These are phyloP conservation scores for Formica selysi DNA, from an alignment of 1,140 invertebrate genomes.

Conservation along the genomic window DNA sequence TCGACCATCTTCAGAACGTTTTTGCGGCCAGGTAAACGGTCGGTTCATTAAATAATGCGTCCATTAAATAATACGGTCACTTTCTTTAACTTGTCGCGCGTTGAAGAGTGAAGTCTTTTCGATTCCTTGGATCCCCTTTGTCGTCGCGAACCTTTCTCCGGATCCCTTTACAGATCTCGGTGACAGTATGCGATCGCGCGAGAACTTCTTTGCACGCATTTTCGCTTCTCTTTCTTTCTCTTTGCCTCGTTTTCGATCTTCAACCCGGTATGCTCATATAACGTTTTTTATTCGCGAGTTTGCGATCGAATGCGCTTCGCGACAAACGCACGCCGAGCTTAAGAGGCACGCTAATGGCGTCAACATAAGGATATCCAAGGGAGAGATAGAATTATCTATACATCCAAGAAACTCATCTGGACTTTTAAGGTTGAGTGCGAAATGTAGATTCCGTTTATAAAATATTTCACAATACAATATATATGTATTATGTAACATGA, in stretches of 20 bases:
- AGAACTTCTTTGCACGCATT: constrained; percentile 64
- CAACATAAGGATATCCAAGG: constrained; percentile 70
- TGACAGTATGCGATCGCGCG: constrained; percentile 62
- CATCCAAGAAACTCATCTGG: constrained; percentile 48
- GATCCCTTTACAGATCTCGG: neutral
- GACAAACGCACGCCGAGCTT: constrained; percentile 65
- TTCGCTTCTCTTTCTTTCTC: constrained; percentile 56
- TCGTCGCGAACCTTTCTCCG: constrained; percentile 4
- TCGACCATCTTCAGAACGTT: constrained; percentile 24
- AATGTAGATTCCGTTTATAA: neutral
- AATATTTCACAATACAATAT: neutral
- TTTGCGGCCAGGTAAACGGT: constrained; percentile 74
- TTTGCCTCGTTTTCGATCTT: constrained; percentile 23
- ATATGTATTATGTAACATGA: no score
- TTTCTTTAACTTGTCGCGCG: constrained; percentile 81
- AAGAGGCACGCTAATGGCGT: constrained; percentile 79
- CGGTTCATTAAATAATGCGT: constrained; percentile 67
- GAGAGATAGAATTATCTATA: constrained; percentile 68
- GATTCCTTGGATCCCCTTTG: neutral
- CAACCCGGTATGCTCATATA: constrained; percentile 27
- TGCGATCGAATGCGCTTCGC: constrained; percentile 63
- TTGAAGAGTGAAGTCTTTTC: constrained; percentile 60
- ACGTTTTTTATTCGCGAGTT: constrained; percentile 75
- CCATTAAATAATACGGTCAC: constrained; percentile 82
- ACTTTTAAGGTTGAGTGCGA: constrained; percentile 49